These are phyloP conservation scores for Rhadina sibilatrix DNA, from an alignment of 2,113 vertebrate genomes.

Conservation along the genomic window DNA sequence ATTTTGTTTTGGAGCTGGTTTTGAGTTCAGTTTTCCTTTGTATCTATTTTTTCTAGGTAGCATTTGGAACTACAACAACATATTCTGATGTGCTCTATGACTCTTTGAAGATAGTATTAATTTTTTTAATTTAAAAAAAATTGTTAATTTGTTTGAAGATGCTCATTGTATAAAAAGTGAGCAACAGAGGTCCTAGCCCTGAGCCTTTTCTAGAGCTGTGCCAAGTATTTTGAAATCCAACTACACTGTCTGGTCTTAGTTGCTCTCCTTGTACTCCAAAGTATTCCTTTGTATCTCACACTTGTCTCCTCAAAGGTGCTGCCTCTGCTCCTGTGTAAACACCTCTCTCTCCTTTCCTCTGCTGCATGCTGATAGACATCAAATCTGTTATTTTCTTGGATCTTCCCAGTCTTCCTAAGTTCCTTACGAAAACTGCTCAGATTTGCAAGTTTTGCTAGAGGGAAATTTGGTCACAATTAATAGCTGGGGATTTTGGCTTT, in stretches of 20 bases:
- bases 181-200: not conserved
- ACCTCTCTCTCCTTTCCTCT: not conserved
- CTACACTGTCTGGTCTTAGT: not conserved
- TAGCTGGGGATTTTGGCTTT: not conserved
- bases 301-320: not conserved
- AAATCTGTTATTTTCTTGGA: not conserved
- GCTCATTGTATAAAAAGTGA: not conserved
- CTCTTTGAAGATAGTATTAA: not conserved
- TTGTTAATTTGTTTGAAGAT: not conserved
- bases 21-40: not conserved
- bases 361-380: not conserved
- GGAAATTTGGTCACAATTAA: not conserved
- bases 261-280: not conserved
- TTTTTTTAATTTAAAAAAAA: not conserved
- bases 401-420: not conserved
- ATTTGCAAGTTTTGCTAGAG: not conserved
- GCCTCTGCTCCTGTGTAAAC: not conserved
- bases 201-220: not conserved
- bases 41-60: not conserved
- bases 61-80: not conserved
- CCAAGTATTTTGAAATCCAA: not conserved
- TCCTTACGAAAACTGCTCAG: not conserved
- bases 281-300: not conserved
- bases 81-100: not conserved
- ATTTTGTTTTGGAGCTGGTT: not conserved